These are phyloP conservation scores for Parasteatoda lunata DNA, from an alignment of 2,888 invertebrate species.

Conservation along the genomic window DNA sequence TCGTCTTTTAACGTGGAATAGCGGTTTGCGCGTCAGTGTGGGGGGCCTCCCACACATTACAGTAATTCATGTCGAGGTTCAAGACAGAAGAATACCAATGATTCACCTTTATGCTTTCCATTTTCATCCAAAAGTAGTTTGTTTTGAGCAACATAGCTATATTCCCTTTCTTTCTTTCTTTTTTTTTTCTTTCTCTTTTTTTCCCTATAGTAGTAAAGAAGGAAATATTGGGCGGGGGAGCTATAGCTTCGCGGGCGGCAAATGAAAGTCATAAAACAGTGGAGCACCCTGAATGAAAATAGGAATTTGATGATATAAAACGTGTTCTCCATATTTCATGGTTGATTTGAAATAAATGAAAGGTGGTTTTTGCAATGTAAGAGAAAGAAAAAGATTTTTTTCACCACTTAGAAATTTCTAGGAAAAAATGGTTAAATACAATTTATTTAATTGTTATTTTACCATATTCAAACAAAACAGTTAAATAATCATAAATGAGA, in stretches of 20 bases:
- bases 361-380: too few relatives aligned
- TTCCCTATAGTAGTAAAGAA: conserved; percentile 18
- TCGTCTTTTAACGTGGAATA: conserved; percentile 58
- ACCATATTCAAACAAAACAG: too few relatives aligned
- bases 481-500: too few relatives aligned
- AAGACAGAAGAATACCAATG: conserved; percentile 36
- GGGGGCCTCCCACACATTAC: conserved; percentile 53
- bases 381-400: too few relatives aligned
- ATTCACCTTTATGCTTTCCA: conserved; percentile 35
- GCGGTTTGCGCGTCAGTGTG: conserved; percentile 19
- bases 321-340: too few relatives aligned
- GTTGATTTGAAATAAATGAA: too few relatives aligned
- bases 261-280: too few relatives aligned
- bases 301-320: neutral
- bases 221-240: neutral
- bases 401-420: too few relatives aligned
- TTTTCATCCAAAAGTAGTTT: conserved; percentile 11
- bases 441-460: too few relatives aligned
- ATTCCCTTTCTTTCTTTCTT: neutral
- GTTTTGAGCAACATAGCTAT: conserved; percentile 6
- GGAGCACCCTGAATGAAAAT: neutral
- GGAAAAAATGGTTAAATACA: too few relatives aligned
- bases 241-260: too few relatives aligned
- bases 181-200: neutral
- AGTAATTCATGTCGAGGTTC: conserved; percentile 46